Evolutionary conservation across 2,797 vertebrate species (phyloP).

Genomic region (Coregonus sp.): DNA sequence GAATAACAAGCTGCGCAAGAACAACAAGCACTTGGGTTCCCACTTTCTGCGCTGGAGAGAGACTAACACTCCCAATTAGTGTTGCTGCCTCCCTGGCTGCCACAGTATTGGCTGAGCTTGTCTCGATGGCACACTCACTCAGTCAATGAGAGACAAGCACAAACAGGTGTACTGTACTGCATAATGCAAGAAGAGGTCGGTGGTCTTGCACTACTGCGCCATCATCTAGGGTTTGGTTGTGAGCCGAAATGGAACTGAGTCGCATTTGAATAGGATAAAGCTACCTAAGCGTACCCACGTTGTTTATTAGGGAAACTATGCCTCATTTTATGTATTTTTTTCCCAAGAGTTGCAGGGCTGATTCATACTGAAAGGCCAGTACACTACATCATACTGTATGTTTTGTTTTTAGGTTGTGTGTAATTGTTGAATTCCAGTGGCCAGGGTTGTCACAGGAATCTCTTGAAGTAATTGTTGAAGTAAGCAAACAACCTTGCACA

Average conservation of each 20-base stretch:
- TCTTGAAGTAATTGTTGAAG: no score
- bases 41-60: neutral
- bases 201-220: neutral
- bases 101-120: no score
- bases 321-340: neutral
- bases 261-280: constrained; percentile 51
- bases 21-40: neutral
- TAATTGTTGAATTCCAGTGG: no score
- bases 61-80: neutral
- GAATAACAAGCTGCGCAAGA: neutral
- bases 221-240: constrained; percentile 38
- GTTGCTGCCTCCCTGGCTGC: no score
- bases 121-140: no score
- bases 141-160: no score
- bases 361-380: neutral
- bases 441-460: no score
- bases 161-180: no score
- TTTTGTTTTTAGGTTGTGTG: neutral
- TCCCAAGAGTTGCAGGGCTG: neutral
- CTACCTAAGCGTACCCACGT: no score
- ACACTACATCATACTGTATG: neutral
- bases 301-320: neutral
- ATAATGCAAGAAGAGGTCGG: no score
- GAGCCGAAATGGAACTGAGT: constrained; percentile 43
- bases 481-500: neutral